A percentile compares a stretch with the other conserved stretches of the same genome.
These are phyloP conservation scores for Argynnis bischoffii DNA, from an alignment of 2,888 invertebrate species.

Conservation along the genomic window DNA sequence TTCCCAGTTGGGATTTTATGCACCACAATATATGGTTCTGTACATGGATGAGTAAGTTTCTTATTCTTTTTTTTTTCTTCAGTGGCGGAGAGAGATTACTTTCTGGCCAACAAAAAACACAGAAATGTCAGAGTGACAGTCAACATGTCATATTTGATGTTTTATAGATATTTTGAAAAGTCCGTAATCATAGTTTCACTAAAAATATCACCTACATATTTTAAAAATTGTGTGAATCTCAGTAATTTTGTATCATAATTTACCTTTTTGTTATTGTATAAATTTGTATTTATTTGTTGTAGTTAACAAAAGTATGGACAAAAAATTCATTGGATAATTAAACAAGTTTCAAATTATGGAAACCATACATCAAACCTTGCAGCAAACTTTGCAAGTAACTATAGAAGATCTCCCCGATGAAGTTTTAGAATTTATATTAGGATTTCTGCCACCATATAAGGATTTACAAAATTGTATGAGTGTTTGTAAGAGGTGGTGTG, in stretches of 20 bases:
- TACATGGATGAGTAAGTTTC: too few relatives aligned
- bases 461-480: conserved; percentile 93
- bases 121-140: background rate
- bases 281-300: background rate
- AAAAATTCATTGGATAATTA: background rate
- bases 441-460: conserved; percentile 93
- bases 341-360: conserved; percentile 55
- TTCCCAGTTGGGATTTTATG: too few relatives aligned
- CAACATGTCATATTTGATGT: conserved; percentile 4
- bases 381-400: conserved; percentile 61
- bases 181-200: conserved; percentile 9
- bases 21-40: too few relatives aligned
- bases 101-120: too few relatives aligned
- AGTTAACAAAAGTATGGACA: conserved; percentile 19
- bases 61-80: too few relatives aligned
- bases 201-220: conserved; percentile 1
- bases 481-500: conserved; percentile 94
- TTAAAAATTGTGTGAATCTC: conserved; percentile 7
- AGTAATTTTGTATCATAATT: background rate
- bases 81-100: too few relatives aligned
- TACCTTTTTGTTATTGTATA: background rate
- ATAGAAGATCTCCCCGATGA: conserved; percentile 93
- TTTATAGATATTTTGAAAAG: conserved; percentile 7
- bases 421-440: conserved; percentile 95
- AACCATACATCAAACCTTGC: conserved; percentile 58